phyloP scores from a whole-genome alignment of 2,113 vertebrate species.

The Pithys albifrons region DNA sequence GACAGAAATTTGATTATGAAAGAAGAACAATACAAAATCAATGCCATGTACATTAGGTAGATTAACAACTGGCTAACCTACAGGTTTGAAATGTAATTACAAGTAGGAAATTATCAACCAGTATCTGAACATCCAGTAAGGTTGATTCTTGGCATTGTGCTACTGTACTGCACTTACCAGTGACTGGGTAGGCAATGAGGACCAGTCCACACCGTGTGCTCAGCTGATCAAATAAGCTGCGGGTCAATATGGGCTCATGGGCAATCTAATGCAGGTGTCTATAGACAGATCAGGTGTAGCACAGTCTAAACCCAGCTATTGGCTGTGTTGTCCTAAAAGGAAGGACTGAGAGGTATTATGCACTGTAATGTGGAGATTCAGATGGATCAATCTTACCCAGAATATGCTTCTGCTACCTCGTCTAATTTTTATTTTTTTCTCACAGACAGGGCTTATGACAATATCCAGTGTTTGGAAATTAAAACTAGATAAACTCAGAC shows the following conservation, averaged over 20 bases:
- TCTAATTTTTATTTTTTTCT: neutral
- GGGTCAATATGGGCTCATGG: neutral
- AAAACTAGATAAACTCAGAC: neutral
- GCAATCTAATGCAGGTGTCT: neutral
- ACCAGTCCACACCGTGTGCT: accelerated
- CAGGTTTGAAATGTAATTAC: neutral
- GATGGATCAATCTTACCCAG: neutral
- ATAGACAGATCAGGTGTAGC: neutral
- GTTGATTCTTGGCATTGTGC: neutral
- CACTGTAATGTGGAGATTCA: neutral
- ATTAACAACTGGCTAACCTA: neutral
- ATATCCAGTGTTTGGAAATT: neutral
- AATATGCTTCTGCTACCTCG: neutral
- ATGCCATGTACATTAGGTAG: neutral
- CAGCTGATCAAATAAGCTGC: neutral
- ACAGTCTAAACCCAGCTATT: neutral
- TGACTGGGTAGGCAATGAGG: neutral
- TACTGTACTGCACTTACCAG: neutral
- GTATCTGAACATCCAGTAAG: neutral
- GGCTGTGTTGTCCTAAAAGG: neutral
- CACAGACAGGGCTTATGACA: neutral
- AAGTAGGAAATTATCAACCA: neutral
- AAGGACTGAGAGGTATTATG: neutral
- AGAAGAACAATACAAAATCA: neutral
- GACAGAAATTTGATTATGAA: neutral